Percentiles rank a stretch among this genome's conserved stretches.
Conservation (phyloP, 2,797 vertebrate genomes). For the Sebastes elongatus region DNA sequence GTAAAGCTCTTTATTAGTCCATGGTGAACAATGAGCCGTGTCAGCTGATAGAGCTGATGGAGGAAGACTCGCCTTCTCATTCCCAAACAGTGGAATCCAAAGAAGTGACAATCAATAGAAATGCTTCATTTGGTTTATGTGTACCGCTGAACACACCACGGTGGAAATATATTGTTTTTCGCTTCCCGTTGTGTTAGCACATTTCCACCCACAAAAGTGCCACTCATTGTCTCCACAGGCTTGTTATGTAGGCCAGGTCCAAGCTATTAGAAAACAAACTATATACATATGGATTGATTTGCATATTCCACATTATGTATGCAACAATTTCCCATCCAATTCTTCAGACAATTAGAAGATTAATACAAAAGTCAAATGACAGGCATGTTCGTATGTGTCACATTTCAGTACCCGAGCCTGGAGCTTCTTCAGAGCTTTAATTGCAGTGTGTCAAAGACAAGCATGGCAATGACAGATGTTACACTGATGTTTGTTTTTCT, state of each 20-base stretch:
- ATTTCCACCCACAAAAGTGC: slow-evolving; percentile 39
- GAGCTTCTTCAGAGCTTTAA: slow-evolving; percentile 10
- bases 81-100: slow-evolving; percentile 77
- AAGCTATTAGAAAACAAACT: not conserved
- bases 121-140: slow-evolving; percentile 90
- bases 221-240: not conserved
- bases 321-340: not conserved
- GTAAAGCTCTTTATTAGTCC: slow-evolving; percentile 87
- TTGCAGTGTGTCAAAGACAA: slow-evolving; percentile 10
- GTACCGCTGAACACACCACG: slow-evolving; percentile 70
- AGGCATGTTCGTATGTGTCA: not conserved
- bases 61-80: slow-evolving; percentile 74
- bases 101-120: slow-evolving; percentile 86
- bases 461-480: slow-evolving; percentile 22
- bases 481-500: slow-evolving; percentile 26
- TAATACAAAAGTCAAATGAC: not conserved
- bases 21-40: slow-evolving; percentile 88
- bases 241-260: slow-evolving; percentile 11
- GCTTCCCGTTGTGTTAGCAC: slow-evolving; percentile 23
- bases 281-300: not conserved
- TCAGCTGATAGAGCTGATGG: slow-evolving; percentile 83
- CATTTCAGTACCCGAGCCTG: not conserved
- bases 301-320: not conserved
- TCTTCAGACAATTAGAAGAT: slow-evolving; percentile 1
- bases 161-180: slow-evolving; percentile 76